Conservation (phyloP, 1,140 invertebrate genomes). For the Phthorimaea operculella region DNA sequence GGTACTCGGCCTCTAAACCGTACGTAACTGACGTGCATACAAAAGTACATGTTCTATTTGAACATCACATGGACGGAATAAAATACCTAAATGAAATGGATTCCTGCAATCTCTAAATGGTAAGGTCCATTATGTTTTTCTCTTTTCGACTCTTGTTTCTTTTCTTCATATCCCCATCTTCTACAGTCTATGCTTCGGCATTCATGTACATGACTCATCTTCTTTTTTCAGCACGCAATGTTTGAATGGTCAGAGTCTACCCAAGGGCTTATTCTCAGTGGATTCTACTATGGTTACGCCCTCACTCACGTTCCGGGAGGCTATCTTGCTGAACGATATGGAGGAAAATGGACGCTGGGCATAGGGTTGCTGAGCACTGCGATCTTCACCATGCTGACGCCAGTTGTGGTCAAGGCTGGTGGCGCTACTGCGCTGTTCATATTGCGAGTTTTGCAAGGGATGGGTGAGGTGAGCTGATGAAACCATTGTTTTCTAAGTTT, state of each 20-base stretch:
- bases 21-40: too few relatives aligned
- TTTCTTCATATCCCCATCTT: too few relatives aligned
- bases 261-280: slow-evolving; percentile 69
- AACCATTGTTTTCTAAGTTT: too few relatives aligned
- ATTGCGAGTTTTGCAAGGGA: slow-evolving; percentile 74
- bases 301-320: slow-evolving; percentile 73
- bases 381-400: slow-evolving; percentile 69
- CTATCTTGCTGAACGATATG: slow-evolving; percentile 70
- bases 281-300: slow-evolving; percentile 73
- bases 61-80: too few relatives aligned
- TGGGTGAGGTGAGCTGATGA: slow-evolving; percentile 68
- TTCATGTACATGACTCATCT: too few relatives aligned
- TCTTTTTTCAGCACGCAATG: slow-evolving; percentile 42
- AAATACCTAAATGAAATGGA: too few relatives aligned
- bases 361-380: slow-evolving; percentile 72
- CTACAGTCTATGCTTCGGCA: too few relatives aligned
- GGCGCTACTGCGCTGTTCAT: slow-evolving; percentile 71
- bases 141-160: too few relatives aligned
- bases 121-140: too few relatives aligned
- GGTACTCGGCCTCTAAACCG: too few relatives aligned
- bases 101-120: too few relatives aligned
- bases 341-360: slow-evolving; percentile 71
- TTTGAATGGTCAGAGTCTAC: slow-evolving; percentile 72
- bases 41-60: too few relatives aligned
- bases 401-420: slow-evolving; percentile 60